Conservation (phyloP, 2,797 vertebrate species). For the Huso huso region DNA sequence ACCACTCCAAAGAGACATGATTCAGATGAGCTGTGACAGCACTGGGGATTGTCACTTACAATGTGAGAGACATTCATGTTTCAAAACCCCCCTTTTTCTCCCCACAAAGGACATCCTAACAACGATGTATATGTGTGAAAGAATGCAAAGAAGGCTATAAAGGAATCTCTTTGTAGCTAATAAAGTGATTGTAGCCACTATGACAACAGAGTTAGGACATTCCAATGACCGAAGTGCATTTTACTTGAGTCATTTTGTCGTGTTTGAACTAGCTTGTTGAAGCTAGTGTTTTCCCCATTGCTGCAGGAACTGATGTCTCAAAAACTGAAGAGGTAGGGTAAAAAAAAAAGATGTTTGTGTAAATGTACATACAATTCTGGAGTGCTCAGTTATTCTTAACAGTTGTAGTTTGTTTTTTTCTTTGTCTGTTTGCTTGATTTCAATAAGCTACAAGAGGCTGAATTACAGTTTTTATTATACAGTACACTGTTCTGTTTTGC, state of each 20-base stretch:
- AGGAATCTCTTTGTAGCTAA: not conserved
- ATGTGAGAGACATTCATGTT: not conserved
- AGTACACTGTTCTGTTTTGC: no score
- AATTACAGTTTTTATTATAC: no score
- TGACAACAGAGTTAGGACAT: not conserved
- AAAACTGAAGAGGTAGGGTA: no score
- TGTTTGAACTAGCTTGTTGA: slow-evolving; percentile 2
- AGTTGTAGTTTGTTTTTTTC: no score
- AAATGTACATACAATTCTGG: no score
- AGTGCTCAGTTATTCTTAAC: no score
- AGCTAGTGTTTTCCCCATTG: not conserved
- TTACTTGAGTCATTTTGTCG: not conserved
- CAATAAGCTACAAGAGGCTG: no score
- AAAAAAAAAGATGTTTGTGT: no score
- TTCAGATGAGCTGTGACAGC: not conserved
- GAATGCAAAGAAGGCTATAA: slow-evolving; percentile 8
- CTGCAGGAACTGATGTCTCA: not conserved
- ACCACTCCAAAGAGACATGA: not conserved
- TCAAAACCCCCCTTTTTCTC: not conserved
- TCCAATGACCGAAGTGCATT: no score
- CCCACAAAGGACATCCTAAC: not conserved
- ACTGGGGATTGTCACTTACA: not conserved
- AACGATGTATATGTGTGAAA: slow-evolving; percentile 6
- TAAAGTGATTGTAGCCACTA: slow-evolving; percentile 6
- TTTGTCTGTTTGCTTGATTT: no score